Evolutionary conservation across 2,113 vertebrate genomes (phyloP).

Genomic region (Rissa tridactyla): DNA sequence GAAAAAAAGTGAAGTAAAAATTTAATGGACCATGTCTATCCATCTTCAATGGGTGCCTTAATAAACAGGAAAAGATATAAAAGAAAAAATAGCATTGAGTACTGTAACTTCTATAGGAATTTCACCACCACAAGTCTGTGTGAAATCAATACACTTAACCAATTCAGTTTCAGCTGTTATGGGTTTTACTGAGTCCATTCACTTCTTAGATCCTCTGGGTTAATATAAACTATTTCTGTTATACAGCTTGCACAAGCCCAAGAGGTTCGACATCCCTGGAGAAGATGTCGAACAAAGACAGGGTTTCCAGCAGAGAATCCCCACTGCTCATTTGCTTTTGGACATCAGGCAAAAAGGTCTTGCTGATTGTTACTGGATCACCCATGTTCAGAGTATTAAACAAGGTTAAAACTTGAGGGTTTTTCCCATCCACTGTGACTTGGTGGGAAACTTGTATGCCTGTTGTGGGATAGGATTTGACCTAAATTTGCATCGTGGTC

Average conservation of each 20-base stretch:
- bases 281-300: not conserved
- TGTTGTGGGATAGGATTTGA: not conserved
- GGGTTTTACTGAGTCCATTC: not conserved
- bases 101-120: not conserved
- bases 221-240: not conserved
- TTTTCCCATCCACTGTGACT: not conserved
- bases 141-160: not conserved
- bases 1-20: not conserved
- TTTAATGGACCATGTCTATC: not conserved
- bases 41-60: not conserved
- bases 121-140: not conserved
- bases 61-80: not conserved
- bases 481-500: not conserved
- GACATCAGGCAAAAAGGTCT: not conserved
- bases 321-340: not conserved
- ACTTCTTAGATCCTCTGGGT: not conserved
- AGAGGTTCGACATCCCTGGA: not conserved
- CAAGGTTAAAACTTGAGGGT: not conserved
- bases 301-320: not conserved
- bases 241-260: rapidly evolving
- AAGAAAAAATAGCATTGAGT: not conserved
- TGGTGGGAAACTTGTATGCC: not conserved
- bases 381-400: not conserved
- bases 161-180: not conserved
- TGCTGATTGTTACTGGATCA: not conserved